A percentile compares a stretch with the other conserved stretches of the same genome.
phyloP scores from a whole-genome alignment of 1,140 invertebrate genomes.

The Schlechtendalia chinensis region DNA sequence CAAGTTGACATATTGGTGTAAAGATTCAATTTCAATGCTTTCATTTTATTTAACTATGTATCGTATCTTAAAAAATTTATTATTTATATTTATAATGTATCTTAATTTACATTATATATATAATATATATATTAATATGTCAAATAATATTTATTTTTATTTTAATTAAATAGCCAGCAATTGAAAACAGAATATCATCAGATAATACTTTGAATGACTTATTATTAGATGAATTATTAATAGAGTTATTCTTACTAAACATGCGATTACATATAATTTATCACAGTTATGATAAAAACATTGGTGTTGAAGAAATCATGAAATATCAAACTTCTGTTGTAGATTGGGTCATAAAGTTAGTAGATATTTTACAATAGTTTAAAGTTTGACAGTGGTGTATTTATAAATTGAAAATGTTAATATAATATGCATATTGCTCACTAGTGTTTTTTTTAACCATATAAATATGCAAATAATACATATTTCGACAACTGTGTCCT shows the following conservation, averaged over 20 bases:
- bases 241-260: constrained; percentile 27
- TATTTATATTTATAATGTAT: too few relatives aligned
- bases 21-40: too few relatives aligned
- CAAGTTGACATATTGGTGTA: too few relatives aligned
- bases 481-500: too few relatives aligned
- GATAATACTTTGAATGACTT: constrained; percentile 22
- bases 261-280: constrained; percentile 25
- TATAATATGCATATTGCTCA: too few relatives aligned
- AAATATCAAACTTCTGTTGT: constrained; percentile 32
- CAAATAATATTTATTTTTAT: constrained; percentile 1
- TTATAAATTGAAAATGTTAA: too few relatives aligned
- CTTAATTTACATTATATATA: too few relatives aligned
- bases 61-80: neutral
- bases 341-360: constrained; percentile 34
- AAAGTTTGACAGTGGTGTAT: neutral
- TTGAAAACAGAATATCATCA: constrained; percentile 25
- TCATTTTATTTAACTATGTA: too few relatives aligned
- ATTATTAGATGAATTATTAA: constrained; percentile 35
- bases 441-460: too few relatives aligned
- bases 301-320: neutral
- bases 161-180: constrained; percentile 9
- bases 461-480: too few relatives aligned
- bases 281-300: neutral
- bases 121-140: too few relatives aligned
- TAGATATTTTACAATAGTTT: constrained; percentile 7